Conservation (phyloP, 2,113 vertebrate species). For the Bambusicola thoracicus region DNA sequence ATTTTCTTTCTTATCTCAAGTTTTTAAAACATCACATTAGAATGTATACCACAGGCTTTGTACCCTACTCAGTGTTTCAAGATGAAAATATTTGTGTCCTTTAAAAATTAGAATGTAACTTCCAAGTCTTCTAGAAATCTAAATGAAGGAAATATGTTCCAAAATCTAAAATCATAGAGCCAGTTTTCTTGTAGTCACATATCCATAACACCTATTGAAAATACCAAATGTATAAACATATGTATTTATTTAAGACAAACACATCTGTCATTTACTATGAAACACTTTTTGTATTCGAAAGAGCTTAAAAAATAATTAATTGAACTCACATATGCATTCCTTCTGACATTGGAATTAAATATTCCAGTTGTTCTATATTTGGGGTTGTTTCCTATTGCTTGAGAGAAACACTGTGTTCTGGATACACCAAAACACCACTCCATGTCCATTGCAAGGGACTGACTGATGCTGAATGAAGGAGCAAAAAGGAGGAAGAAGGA, state of each 20-base stretch:
- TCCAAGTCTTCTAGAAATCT: neutral
- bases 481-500: neutral
- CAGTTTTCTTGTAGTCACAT: neutral
- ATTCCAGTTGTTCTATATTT: neutral
- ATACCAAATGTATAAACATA: neutral
- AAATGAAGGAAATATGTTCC: neutral
- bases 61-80: constrained; percentile 9
- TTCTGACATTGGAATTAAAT: neutral
- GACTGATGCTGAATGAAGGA: neutral
- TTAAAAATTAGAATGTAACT: constrained; percentile 22
- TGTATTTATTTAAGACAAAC: neutral
- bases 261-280: neutral
- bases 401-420: neutral
- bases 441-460: neutral
- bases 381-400: neutral
- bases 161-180: neutral
- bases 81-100: neutral
- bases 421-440: neutral
- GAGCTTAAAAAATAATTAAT: neutral
- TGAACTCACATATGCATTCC: neutral
- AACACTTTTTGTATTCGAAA: neutral
- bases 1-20: constrained; percentile 1
- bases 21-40: neutral
- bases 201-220: neutral
- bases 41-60: neutral